A percentile compares a stretch with the other conserved stretches of the same genome.
Conservation (phyloP, 1,140 invertebrate genomes). For the Ceratina australensis region DNA sequence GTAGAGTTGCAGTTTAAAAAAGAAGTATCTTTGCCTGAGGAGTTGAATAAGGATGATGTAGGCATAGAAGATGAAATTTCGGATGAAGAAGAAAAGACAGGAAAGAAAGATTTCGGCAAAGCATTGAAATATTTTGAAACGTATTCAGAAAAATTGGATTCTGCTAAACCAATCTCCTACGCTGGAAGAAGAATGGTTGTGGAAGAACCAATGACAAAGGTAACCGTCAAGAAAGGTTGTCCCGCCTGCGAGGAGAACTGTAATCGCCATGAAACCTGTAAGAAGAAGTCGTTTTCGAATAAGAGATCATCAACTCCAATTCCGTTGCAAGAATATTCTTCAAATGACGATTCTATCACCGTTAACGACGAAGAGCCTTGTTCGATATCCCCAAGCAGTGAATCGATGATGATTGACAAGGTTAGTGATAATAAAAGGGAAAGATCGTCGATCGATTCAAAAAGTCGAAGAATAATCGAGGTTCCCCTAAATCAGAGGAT, state of each 20-base stretch:
- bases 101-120: conserved; percentile 61
- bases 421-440: conserved; percentile 41
- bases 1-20: conserved; percentile 69
- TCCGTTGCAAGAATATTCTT: conserved; percentile 33
- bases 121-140: conserved; percentile 68
- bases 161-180: conserved; percentile 28
- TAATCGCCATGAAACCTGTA: conserved; percentile 61
- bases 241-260: conserved; percentile 68
- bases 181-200: conserved; percentile 53
- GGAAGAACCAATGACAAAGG: conserved; percentile 73
- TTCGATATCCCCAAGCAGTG: conserved; percentile 61
- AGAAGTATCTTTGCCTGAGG: conserved; percentile 44
- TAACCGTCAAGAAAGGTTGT: conserved; percentile 67
- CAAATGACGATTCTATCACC: conserved; percentile 37
- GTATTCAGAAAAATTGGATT: conserved; percentile 31
- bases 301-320: conserved; percentile 45
- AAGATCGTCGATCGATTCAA: conserved; percentile 45
- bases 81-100: conserved; percentile 41
- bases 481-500: conserved; percentile 53
- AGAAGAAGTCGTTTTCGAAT: conserved; percentile 23
- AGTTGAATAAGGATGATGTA: conserved; percentile 42
- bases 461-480: conserved; percentile 64
- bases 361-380: conserved; percentile 14
- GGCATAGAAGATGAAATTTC: conserved; percentile 26
- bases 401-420: conserved; percentile 61